Conservation (phyloP, 2,113 vertebrate species). For the Cnemophilus loriae region DNA sequence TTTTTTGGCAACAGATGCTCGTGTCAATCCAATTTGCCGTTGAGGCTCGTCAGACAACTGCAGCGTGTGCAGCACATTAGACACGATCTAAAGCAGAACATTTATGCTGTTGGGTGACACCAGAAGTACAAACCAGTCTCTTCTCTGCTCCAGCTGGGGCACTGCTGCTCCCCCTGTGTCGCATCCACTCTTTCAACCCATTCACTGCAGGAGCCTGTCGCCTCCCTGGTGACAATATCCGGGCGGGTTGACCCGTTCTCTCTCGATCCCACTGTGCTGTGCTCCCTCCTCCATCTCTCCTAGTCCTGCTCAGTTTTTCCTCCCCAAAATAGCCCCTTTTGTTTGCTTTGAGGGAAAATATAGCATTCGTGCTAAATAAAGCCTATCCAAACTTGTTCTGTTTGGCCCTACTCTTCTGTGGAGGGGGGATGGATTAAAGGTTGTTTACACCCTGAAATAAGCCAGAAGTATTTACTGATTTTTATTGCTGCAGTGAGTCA, state of each 20-base stretch:
- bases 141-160: neutral
- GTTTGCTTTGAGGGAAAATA: neutral
- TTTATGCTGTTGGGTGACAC: neutral
- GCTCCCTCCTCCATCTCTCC: neutral
- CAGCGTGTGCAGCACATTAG: neutral
- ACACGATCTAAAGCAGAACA: neutral
- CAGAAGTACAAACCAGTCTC: neutral
- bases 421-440: neutral
- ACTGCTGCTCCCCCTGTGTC: neutral
- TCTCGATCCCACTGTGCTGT: neutral
- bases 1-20: neutral
- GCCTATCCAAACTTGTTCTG: neutral
- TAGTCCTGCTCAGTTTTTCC: neutral
- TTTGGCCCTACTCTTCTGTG: neutral
- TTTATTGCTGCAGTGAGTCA: constrained; percentile 41
- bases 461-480: constrained; percentile 40
- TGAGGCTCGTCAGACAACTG: neutral
- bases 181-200: neutral
- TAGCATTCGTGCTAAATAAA: constrained; percentile 16
- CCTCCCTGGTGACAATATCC: neutral
- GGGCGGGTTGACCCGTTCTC: neutral
- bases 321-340: neutral
- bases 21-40: neutral
- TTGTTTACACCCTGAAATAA: constrained; percentile 45
- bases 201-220: neutral